phyloP scores from a whole-genome alignment of 2,113 vertebrate species.

The Philantomba maxwellii region DNA sequence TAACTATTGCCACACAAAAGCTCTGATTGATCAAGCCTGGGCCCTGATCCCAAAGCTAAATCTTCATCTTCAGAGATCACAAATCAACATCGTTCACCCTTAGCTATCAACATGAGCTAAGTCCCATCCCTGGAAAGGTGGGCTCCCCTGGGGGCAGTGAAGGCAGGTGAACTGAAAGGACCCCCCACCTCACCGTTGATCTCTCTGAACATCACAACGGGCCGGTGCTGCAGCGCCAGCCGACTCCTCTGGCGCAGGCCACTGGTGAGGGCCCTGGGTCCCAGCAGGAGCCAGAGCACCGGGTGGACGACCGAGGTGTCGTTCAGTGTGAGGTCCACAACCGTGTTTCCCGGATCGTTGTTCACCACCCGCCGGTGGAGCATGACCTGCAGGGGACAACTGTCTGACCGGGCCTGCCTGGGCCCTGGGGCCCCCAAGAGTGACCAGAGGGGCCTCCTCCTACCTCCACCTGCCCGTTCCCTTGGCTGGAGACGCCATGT shows the following conservation, averaged over 20 bases:
- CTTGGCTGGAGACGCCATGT: slow-evolving; percentile 89
- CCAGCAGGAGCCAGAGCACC: slow-evolving; percentile 87
- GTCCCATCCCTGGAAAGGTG: neutral
- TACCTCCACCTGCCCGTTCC: slow-evolving; percentile 88
- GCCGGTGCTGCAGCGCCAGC: slow-evolving; percentile 85
- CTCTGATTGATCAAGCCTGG: neutral
- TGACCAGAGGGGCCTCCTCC: rapidly evolving
- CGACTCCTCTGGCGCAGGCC: slow-evolving; percentile 76
- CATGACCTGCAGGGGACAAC: slow-evolving; percentile 84
- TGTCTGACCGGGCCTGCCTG: neutral
- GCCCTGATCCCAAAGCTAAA: neutral
- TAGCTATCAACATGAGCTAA: neutral
- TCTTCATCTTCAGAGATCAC: neutral
- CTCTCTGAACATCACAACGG: slow-evolving; percentile 81
- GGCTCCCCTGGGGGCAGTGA: neutral
- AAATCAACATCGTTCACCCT: neutral
- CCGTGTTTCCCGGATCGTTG: slow-evolving; percentile 80
- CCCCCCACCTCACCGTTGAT: slow-evolving; percentile 68
- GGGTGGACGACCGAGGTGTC: slow-evolving; percentile 87
- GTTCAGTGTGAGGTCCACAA: slow-evolving; percentile 88
- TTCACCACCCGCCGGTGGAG: slow-evolving; percentile 91
- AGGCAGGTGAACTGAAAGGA: rapidly evolving
- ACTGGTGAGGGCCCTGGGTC: slow-evolving; percentile 62
- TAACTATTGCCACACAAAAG: neutral
- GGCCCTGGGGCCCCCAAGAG: rapidly evolving